Conservation (phyloP, 53 echinoderm and acorn worm species). For the Stichopus horrens region DNA sequence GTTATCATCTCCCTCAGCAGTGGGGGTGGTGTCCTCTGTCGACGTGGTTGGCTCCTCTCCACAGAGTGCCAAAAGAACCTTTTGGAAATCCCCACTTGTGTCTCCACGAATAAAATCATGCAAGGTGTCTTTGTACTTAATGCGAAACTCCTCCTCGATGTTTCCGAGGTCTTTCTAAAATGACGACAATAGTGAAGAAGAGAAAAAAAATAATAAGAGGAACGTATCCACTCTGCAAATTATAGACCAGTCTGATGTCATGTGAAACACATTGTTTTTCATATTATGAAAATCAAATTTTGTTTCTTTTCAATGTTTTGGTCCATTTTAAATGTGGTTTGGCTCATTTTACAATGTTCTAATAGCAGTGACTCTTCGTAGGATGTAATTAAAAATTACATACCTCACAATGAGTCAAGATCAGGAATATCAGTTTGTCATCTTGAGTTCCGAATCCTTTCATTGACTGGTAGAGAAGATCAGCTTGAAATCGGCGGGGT, state of each 20-base stretch:
- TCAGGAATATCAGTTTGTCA: neutral
- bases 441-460: constrained; percentile 19
- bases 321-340: neutral
- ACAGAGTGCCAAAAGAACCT: constrained; percentile 23
- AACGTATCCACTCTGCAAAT: no score
- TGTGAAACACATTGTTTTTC: no score
- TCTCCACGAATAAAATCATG: constrained; percentile 17
- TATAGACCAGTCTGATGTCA: no score
- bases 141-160: constrained; percentile 27
- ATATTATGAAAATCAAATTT: no score
- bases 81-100: constrained; percentile 32
- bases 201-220: neutral
- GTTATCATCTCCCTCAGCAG: neutral
- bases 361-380: neutral
- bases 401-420: constrained; percentile 27
- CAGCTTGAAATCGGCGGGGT: neutral
- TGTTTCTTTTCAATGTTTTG: no score
- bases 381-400: neutral
- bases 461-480: constrained; percentile 20
- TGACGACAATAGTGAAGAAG: neutral
- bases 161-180: constrained; percentile 16
- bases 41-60: neutral
- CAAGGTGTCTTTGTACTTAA: neutral
- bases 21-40: neutral
- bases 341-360: neutral